Evolutionary conservation across 2,113 vertebrate species (phyloP).

Genomic region (Labeo rohita): DNA sequence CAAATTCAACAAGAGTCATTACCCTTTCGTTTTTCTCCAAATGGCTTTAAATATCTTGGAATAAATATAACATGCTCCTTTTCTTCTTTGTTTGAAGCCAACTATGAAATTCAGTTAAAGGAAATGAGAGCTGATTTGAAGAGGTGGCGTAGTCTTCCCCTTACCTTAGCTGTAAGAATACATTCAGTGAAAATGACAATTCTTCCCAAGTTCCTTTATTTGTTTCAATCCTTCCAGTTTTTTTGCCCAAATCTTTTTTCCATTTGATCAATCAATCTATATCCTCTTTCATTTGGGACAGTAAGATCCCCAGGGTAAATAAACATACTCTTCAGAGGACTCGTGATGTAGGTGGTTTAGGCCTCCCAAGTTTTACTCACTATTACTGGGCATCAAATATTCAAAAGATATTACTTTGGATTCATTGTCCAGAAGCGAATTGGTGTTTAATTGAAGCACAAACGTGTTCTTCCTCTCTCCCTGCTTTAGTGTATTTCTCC

Average conservation of each 20-base stretch:
- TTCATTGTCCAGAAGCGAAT: constrained; percentile 7
- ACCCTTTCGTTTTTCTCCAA: not conserved
- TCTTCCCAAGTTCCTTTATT: too few relatives aligned
- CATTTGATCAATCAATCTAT: not conserved
- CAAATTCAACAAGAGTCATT: constrained; percentile 2
- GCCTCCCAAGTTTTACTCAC: constrained; percentile 14
- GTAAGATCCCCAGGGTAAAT: constrained; percentile 20
- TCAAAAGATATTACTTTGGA: constrained; percentile 10
- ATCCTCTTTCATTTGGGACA: constrained; percentile 6
- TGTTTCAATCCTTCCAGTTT: not conserved
- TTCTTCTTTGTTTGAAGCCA: too few relatives aligned
- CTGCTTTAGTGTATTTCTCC: constrained; percentile 26
- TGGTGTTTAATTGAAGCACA: constrained; percentile 3
- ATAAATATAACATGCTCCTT: too few relatives aligned
- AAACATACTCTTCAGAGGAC: constrained; percentile 20
- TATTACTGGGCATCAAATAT: constrained; percentile 26
- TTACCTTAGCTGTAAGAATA: constrained; percentile 22
- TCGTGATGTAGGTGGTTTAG: not conserved
- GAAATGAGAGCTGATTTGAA: not conserved
- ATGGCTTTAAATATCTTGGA: constrained; percentile 1
- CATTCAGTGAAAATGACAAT: constrained; percentile 7
- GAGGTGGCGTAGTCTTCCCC: not conserved
- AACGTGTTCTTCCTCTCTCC: not conserved
- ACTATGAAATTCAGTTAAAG: not conserved
- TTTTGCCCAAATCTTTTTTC: not conserved